Percentiles rank a stretch among this genome's conserved stretches.
Conservation (phyloP, 2,797 vertebrate genomes). For the Tamandua tetradactyla region DNA sequence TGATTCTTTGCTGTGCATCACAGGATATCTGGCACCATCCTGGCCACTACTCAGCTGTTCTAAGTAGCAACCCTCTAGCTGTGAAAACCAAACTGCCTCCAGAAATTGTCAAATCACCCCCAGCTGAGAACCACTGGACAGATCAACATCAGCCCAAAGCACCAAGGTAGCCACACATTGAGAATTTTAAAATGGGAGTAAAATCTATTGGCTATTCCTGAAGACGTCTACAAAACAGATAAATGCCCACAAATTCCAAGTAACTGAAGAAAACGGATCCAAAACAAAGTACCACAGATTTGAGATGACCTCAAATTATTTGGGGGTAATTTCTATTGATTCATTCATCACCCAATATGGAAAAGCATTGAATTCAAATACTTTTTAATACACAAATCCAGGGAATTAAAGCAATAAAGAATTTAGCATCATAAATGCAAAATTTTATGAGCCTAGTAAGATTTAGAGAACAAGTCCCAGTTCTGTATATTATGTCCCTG, state of each 20-base stretch:
- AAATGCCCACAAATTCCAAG: background rate
- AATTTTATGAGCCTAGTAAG: background rate
- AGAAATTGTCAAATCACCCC: background rate
- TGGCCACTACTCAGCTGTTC: background rate
- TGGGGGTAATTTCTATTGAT: background rate
- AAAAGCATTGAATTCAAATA: background rate
- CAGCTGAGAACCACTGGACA: background rate
- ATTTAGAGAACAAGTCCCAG: background rate
- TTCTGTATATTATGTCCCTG: background rate
- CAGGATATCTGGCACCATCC: background rate
- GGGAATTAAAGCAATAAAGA: constrained; percentile 1
- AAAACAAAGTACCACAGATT: background rate
- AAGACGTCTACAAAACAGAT: constrained; percentile 6
- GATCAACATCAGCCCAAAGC: background rate
- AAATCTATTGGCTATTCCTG: background rate
- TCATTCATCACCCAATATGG: background rate
- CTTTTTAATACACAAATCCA: constrained; percentile 27
- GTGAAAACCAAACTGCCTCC: background rate
- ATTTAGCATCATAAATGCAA: background rate
- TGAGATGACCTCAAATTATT: background rate
- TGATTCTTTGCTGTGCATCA: background rate
- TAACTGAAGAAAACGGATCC: background rate
- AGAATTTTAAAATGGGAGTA: background rate
- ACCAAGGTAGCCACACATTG: background rate
- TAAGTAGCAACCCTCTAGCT: background rate